Base-by-base conservation (phyloP, 2,888 invertebrate genomes). In the Lysandra coridon region DNA sequence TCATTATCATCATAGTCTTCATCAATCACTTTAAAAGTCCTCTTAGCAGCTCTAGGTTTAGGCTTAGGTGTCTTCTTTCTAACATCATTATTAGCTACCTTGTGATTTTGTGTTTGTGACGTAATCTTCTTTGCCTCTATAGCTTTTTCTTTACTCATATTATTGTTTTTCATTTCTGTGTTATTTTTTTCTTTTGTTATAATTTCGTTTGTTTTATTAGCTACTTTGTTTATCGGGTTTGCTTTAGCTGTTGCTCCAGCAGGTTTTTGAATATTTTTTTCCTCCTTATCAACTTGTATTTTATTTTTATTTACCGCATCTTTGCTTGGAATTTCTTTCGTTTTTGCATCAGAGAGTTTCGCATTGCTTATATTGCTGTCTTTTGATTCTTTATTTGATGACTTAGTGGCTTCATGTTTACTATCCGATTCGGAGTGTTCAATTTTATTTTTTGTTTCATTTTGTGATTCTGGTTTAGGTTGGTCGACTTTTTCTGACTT, bases 1-100 rank as follows among this genome's bases (percentile, higher is more conserved):
- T 80, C 78, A 7, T 73, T 80, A 62, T 80, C 80, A 53, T 80
- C 78, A 7, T 73, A 80, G 5, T 76, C 64, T 33, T 79, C 73
- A 73, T 79, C 78, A 4, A 80, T 81, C 64, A 77, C 49, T 44
- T 64, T 23, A 40, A 75, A 44, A 7, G 12, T 60, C 57, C 30
- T 76, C 12, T 40, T 53, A 33, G 5, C 40, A 49, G 2, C 73
- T 78, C 60, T 80, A 30, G 78, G 30, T 78, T 44, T 78, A 12
- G 40, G 23, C 49, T 69, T 75, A 49, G 49, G 4, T 23, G 6
- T 49, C 44, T 75, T 49, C 6, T n/a, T 78, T 49, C 14, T 64
- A 62, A n/a, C 37, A 78, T 78, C 44, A 60, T 73, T 37, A 14
- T 62, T 60, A 62, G 37, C 23, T 69, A 12, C 33, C 33, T 69